Base-by-base conservation (phyloP, 2,113 vertebrate genomes). In the Thunnus maccoyii region DNA sequence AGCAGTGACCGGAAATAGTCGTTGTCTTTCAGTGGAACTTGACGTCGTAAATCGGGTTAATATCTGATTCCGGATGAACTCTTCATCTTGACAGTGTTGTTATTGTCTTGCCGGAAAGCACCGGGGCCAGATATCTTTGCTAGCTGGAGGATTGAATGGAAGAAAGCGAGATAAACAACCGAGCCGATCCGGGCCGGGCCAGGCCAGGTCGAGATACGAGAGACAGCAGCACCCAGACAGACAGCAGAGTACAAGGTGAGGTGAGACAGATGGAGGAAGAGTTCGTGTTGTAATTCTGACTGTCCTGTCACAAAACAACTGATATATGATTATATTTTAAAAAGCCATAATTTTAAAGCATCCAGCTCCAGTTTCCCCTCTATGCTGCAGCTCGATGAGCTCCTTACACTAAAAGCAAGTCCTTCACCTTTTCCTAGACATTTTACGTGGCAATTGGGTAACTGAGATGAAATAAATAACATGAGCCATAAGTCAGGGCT, bases 161-260 rank as follows among this genome's bases (percentile, higher is more conserved):
- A 36, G 65, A 30, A n/a, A 32, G 32, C 47, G 41, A 75, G 13
- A n/a, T 7, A 27, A 25, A 74, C 56, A 75, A 17, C 72, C 68
- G 74, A 64, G 41, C 60, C 44, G 82, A 76, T 1, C 52, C 55
- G 62, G 60, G 18, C 58, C 70, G 14, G 11, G 18, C 83, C 27
- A 18, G 69, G 12, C 68, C 82, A 3, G 41, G 11, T 41, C 65
- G 46, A 36, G 68, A 79, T 4, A 84, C 66, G 57, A 93, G 25
- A 22, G 93, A 95, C 20, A 72, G 83, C 41, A 57, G 89, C 63
- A 88, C 82, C 4, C 94, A 95, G 88, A 94, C 89, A 69, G 91
- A 94, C 72, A 60, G 92, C 70, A 94, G 78, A 79, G 60, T 89
- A 14, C 92, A 88, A 93, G 95, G 95, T 95, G 86, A 93, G 95